Percentiles rank a stretch among this genome's conserved stretches.
These are phyloP conservation scores for Prosapia bicincta DNA, from an alignment of 2,888 invertebrate genomes.

Conservation along the genomic window DNA sequence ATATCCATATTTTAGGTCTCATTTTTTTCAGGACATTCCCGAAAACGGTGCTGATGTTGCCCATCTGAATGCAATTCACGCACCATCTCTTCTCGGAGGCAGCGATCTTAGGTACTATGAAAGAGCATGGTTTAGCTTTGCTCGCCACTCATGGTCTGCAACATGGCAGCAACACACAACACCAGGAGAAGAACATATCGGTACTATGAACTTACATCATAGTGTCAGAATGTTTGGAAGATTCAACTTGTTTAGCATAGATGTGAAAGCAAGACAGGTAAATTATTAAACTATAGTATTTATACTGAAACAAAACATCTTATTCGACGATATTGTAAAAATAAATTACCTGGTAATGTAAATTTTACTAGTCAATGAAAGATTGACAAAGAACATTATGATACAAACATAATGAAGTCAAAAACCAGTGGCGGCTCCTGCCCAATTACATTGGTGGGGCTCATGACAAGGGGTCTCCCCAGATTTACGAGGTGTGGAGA, in stretches of 20 bases:
- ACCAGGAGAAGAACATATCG: slow-evolving; percentile 57
- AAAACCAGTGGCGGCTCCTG: too few relatives aligned
- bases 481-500: too few relatives aligned
- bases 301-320: too few relatives aligned
- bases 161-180: slow-evolving; percentile 53
- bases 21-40: slow-evolving; percentile 68
- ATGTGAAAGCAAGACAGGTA: slow-evolving; percentile 66
- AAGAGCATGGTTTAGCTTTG: slow-evolving; percentile 45
- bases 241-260: slow-evolving; percentile 53
- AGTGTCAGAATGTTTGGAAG: slow-evolving; percentile 58
- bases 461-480: too few relatives aligned
- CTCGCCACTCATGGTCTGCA: slow-evolving; percentile 60
- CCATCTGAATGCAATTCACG: slow-evolving; percentile 75
- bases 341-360: too few relatives aligned
- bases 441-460: too few relatives aligned
- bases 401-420: too few relatives aligned
- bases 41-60: slow-evolving; percentile 87
- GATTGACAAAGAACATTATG: too few relatives aligned
- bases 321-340: too few relatives aligned
- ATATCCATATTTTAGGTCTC: too few relatives aligned
- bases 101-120: slow-evolving; percentile 45
- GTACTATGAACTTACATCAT: slow-evolving; percentile 61
- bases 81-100: slow-evolving; percentile 54
- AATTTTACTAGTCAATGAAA: too few relatives aligned
- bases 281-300: too few relatives aligned